Evolutionary conservation across 2,113 vertebrate genomes (phyloP), one percentile per base, ranked within the genome.

Genomic region (Cyprinodon variegatus): DNA sequence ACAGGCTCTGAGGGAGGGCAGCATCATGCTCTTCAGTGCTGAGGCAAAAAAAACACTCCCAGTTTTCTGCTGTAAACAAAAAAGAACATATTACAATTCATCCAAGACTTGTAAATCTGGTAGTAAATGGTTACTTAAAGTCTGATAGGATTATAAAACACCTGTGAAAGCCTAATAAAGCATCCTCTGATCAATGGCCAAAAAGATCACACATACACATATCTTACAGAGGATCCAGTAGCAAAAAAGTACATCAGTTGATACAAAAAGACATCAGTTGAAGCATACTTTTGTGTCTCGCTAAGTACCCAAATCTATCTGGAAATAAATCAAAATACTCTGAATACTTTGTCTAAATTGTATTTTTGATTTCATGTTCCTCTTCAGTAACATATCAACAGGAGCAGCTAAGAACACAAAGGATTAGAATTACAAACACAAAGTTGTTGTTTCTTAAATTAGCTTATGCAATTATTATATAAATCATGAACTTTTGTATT

Each of bases 271-370:
- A 63, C 67, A 63, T 46, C 20, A 8, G 15, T 73, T 13, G 59
- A 79, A 83, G 62, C 69, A 70, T 71, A 46, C 62, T 20, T 39
- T 13, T 0, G 3, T 2, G 46, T 12, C 62, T 70, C 70, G 65
- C 79, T 4, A 36, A 64, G 39, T 39, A 5, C 37, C 41, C 15
- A 22, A 6, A n/a, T 15, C 10, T 11, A 65, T 17, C 62, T 11
- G 39, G 11, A 10, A 39, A 48, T 22, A 62, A 20, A 68, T 68
- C 74, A 68, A 38, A n/a, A 15, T 45, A 39, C 10, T n/a, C 48
- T 66, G 74, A 77, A 53, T 62, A 75, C 53, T 74, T 57, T 39
- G 45, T 57, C 74, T 66, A 78, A 75, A 75, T 72, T 70, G n/a
- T 43, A 65, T 0, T 1, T 15, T 39, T n/a, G 38, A 48, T 65